Conservation (phyloP, 2,113 vertebrate species). For the Lamprologus callipterus region DNA sequence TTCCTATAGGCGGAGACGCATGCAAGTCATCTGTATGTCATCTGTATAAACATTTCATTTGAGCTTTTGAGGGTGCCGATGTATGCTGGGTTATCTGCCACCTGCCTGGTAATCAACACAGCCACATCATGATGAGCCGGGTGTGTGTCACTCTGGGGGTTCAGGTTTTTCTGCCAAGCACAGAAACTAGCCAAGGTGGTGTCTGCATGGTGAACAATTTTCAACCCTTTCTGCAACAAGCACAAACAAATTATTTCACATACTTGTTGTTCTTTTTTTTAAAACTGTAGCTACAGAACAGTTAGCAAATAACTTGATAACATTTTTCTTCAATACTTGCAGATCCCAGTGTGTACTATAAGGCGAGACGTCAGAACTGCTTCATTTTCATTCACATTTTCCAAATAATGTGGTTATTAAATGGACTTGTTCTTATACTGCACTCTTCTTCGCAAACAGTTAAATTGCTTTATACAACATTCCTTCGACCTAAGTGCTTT, state of each 20-base stretch:
- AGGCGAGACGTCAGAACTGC: fast-evolving
- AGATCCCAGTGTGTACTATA: neutral
- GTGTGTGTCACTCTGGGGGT: constrained; percentile 90
- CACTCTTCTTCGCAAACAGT: neutral
- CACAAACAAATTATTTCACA: neutral
- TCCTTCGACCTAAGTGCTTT: neutral
- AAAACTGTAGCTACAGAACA: neutral
- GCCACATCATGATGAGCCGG: constrained; percentile 94
- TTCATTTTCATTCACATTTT: neutral
- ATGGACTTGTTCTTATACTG: neutral
- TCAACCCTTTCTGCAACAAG: constrained; percentile 78
- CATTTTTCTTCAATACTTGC: neutral
- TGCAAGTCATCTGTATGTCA: neutral
- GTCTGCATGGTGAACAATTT: constrained; percentile 93
- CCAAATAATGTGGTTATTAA: neutral
- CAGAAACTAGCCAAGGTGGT: constrained; percentile 93
- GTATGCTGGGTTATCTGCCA: neutral
- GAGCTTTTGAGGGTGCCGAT: neutral
- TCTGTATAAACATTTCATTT: neutral
- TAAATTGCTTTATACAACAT: neutral
- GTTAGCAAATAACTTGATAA: neutral
- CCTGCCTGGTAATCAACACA: constrained; percentile 86
- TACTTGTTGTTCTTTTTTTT: neutral
- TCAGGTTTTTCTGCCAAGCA: constrained; percentile 96
- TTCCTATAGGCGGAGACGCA: constrained; percentile 71